phyloP scores from a whole-genome alignment of 1,140 invertebrate species.

The Pteromalus puparum region DNA sequence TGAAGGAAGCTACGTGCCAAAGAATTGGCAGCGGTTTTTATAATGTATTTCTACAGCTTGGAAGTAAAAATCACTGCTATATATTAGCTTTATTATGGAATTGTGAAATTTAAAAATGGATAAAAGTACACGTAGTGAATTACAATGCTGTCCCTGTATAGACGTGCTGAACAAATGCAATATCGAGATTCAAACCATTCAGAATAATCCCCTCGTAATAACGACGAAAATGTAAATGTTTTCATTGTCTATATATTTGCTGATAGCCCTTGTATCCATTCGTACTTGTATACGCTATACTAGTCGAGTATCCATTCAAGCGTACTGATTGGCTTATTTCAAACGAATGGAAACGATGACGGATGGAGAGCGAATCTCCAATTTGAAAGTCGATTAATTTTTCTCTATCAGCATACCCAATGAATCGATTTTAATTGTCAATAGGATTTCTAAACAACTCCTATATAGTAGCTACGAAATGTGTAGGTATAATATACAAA shows the following conservation, averaged over 20 bases:
- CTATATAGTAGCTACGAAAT: too few species aligned
- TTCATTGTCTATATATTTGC: conserved; percentile 22
- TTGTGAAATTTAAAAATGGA: too few species aligned
- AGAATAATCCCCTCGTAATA: conserved; percentile 24
- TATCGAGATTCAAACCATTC: background rate
- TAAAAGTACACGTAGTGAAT: too few species aligned
- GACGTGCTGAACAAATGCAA: background rate
- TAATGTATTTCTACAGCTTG: too few species aligned
- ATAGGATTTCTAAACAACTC: background rate
- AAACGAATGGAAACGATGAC: conserved; percentile 41
- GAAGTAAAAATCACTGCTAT: too few species aligned
- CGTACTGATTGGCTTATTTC: conserved; percentile 58
- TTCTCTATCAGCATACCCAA: background rate
- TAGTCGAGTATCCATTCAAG: conserved; percentile 59
- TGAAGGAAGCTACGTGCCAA: too few species aligned
- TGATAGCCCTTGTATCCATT: conserved; percentile 23
- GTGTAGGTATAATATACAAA: background rate
- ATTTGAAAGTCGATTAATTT: conserved; percentile 32
- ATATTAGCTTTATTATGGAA: too few species aligned
- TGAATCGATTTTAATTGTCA: conserved; percentile 15
- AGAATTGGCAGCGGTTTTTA: too few species aligned
- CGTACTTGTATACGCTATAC: conserved; percentile 39
- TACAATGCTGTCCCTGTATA: too few species aligned
- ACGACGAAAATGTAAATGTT: conserved; percentile 58
- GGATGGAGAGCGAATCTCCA: conserved; percentile 15